Evolutionary conservation across 2,888 invertebrate species (phyloP).

Genomic region (Podabrus alpinus): DNA sequence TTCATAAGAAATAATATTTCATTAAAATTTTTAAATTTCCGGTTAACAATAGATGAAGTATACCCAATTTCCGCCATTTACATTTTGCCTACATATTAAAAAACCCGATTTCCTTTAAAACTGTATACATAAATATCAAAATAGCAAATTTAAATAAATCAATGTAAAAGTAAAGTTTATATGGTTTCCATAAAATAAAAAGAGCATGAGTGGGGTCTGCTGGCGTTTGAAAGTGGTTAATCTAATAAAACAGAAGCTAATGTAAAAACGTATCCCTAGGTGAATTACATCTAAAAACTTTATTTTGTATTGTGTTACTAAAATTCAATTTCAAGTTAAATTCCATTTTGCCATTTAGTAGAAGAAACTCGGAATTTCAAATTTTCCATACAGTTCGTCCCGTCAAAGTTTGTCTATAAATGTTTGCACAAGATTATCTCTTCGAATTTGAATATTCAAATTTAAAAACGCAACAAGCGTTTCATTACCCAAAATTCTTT

Average conservation of each 20-base stretch:
- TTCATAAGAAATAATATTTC: background rate
- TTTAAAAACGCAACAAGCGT: background rate
- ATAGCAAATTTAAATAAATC: background rate
- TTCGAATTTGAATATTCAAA: background rate
- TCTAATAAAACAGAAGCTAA: background rate
- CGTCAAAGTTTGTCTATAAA: no score
- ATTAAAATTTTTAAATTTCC: background rate
- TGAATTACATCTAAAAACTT: constrained; percentile 2
- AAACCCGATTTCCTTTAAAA: background rate
- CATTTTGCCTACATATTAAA: background rate
- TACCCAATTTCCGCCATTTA: background rate
- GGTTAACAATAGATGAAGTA: background rate
- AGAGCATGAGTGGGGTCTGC: background rate
- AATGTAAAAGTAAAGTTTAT: background rate
- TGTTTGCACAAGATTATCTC: background rate
- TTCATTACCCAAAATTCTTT: background rate
- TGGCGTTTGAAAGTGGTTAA: background rate
- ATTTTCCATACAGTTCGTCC: background rate
- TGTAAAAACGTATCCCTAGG: background rate
- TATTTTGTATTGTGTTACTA: background rate
- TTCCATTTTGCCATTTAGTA: background rate
- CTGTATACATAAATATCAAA: background rate
- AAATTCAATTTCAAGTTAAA: constrained; percentile 3
- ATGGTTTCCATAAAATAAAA: background rate
- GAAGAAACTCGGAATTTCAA: background rate